These are phyloP conservation scores for Lepetodrilus schrolli DNA, from an alignment of 2,888 invertebrate species.

Conservation along the genomic window DNA sequence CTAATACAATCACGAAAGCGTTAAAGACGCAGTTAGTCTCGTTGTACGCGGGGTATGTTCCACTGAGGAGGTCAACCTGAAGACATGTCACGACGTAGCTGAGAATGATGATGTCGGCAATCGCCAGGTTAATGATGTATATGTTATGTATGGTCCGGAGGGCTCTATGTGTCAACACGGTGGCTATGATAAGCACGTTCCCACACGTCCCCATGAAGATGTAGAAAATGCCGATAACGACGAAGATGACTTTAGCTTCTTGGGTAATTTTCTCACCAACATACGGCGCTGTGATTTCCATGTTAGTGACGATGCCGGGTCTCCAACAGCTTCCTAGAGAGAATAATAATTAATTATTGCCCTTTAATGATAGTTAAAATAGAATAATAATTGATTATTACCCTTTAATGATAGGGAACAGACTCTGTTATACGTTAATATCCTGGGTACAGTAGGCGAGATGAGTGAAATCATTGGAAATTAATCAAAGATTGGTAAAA, in stretches of 20 bases:
- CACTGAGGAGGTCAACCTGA: slow-evolving; percentile 16
- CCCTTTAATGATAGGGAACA: too few relatives aligned
- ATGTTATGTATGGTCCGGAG: slow-evolving; percentile 26
- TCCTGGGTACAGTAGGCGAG: too few relatives aligned
- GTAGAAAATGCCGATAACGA: slow-evolving; percentile 28
- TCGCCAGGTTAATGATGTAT: slow-evolving; percentile 32
- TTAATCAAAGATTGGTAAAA: too few relatives aligned
- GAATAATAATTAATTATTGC: too few relatives aligned
- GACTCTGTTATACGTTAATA: too few relatives aligned
- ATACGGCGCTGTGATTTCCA: slow-evolving; percentile 29
- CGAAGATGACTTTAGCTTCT: slow-evolving; percentile 25
- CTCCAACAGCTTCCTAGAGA: too few relatives aligned
- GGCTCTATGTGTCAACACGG: slow-evolving; percentile 13
- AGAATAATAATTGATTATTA: too few relatives aligned
- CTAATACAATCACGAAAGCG: slow-evolving; percentile 28
- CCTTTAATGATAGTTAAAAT: too few relatives aligned
- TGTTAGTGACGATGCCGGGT: neutral
- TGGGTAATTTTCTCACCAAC: slow-evolving; percentile 18
- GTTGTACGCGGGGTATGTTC: slow-evolving; percentile 9
- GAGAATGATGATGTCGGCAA: slow-evolving; percentile 32
- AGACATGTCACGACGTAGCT: slow-evolving; percentile 27
- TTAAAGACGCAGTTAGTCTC: slow-evolving; percentile 27
- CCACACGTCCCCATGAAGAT: slow-evolving; percentile 29
- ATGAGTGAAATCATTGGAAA: too few relatives aligned
- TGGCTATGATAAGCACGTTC: slow-evolving; percentile 32